Conservation (phyloP, 2,888 invertebrate species). For the Notocelia uddmanniana region DNA sequence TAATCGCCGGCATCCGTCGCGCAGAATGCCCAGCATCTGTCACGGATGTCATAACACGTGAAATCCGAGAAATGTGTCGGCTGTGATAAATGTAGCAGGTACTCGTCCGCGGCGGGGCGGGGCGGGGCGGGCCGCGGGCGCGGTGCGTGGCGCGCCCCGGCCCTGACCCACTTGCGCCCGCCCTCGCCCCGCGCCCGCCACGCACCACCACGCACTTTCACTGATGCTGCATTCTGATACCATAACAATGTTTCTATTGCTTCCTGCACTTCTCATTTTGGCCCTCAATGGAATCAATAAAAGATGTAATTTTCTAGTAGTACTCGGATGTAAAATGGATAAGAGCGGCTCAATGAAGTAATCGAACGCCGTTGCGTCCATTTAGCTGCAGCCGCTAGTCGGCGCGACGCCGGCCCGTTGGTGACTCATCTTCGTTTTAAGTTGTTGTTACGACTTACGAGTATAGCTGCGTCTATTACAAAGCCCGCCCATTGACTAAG, state of each 20-base stretch:
- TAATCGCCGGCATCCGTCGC: not conserved
- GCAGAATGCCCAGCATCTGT: constrained; percentile 9
- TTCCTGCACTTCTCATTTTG: not conserved
- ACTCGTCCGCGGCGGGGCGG: not conserved
- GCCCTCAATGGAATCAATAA: not conserved
- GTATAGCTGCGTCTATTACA: no score
- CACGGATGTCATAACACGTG: constrained; percentile 5
- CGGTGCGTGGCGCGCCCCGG: constrained; percentile 31
- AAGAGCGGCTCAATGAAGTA: not conserved
- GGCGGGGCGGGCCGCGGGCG: constrained; percentile 19
- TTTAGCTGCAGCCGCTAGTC: not conserved
- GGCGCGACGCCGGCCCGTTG: not conserved
- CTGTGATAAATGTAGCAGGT: constrained; percentile 4
- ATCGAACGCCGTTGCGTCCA: not conserved
- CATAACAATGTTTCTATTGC: not conserved
- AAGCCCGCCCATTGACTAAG: no score
- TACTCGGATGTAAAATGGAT: not conserved
- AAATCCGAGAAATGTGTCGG: constrained; percentile 7
- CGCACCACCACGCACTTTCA: constrained; percentile 30
- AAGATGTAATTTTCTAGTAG: no score
- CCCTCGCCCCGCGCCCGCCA: not conserved
- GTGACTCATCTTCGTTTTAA: no score
- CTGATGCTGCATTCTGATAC: constrained; percentile 14
- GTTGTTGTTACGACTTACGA: no score
- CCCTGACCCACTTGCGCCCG: constrained; percentile 33